A percentile compares a stretch with the other conserved stretches of the same genome.
phyloP scores from a whole-genome alignment of 2,888 invertebrate genomes.

The Drosophila glabriapex region DNA sequence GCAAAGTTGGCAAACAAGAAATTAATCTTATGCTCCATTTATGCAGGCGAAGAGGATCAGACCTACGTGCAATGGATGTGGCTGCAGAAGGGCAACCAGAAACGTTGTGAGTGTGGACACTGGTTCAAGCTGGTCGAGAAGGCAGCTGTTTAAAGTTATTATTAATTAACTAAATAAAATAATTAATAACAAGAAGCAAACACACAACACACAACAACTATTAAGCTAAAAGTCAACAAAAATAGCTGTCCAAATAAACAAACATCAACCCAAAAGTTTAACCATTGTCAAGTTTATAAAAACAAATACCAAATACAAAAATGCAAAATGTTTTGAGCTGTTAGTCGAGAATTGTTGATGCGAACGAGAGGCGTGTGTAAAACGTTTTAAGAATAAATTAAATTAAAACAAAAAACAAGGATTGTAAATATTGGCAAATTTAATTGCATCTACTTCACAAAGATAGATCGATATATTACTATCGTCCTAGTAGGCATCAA shows the following conservation, averaged over 20 bases:
- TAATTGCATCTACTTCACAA: background rate
- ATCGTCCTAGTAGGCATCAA: constrained; percentile 15
- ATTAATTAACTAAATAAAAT: constrained; percentile 75
- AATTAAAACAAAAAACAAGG: constrained; percentile 21
- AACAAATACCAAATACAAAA: constrained; percentile 17
- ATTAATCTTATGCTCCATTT: background rate
- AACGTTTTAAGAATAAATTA: constrained; percentile 36
- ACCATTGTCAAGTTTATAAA: constrained; percentile 14
- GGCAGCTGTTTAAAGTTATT: constrained; percentile 88
- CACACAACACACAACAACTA: constrained; percentile 55
- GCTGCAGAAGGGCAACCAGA: constrained; percentile 94
- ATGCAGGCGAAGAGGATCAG: constrained; percentile 93
- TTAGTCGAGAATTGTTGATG: constrained; percentile 23
- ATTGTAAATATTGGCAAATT: constrained; percentile 7
- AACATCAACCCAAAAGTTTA: constrained; percentile 58
- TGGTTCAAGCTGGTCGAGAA: constrained; percentile 97
- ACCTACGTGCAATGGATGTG: constrained; percentile 97
- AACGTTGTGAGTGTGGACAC: constrained; percentile 97
- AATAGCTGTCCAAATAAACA: constrained; percentile 74
- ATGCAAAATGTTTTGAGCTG: constrained; percentile 12
- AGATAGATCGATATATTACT: background rate
- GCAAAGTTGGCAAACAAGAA: background rate
- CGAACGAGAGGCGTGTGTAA: constrained; percentile 17
- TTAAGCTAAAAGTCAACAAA: constrained; percentile 82
- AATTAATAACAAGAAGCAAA: constrained; percentile 62